phyloP scores from a whole-genome alignment of 2,797 vertebrate genomes.

The Amblyopsis hoosieri region DNA sequence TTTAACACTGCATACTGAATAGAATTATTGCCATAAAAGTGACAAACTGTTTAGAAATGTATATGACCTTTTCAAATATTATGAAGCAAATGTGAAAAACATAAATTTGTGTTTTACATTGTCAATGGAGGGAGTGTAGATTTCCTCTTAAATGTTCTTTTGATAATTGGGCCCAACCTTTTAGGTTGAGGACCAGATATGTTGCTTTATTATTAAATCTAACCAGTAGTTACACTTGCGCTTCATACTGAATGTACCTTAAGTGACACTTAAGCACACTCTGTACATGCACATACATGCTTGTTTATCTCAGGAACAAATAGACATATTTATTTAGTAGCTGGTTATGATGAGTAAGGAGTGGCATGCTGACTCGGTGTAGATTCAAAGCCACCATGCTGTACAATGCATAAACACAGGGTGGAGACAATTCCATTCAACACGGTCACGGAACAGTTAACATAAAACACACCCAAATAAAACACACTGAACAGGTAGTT shows the following conservation, averaged over 20 bases:
- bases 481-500: background rate
- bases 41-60: background rate
- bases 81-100: background rate
- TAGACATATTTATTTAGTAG: conserved; percentile 3
- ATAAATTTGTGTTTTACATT: background rate
- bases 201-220: background rate
- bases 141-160: conserved; percentile 1
- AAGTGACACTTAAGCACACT: no score
- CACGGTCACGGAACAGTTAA: conserved; percentile 20
- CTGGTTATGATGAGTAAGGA: conserved; percentile 13
- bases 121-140: background rate
- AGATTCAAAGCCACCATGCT: conserved; percentile 19
- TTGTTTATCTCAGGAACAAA: conserved; percentile 17
- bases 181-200: no score
- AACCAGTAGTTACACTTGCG: no score
- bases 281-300: background rate
- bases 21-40: background rate
- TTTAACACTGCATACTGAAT: background rate
- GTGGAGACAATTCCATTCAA: conserved; percentile 53
- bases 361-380: conserved; percentile 13
- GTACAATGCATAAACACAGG: conserved; percentile 29
- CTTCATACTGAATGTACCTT: no score
- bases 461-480: conserved; percentile 43
- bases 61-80: background rate
- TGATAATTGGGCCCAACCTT: background rate